phyloP scores from a whole-genome alignment of 2,888 invertebrate genomes.

The Chloroclystis v-ata region DNA sequence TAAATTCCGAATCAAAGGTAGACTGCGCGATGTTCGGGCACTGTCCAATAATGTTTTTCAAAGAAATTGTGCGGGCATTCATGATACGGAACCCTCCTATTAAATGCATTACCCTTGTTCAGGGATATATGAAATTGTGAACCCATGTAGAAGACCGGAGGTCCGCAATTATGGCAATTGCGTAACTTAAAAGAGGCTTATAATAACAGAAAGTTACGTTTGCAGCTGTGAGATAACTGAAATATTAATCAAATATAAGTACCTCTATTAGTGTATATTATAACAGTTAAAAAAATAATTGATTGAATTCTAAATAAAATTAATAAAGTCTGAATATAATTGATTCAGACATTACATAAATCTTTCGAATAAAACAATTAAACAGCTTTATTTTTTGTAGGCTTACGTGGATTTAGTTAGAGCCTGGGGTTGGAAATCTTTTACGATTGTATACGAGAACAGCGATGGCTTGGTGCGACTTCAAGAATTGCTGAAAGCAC shows the following conservation, averaged over 20 bases:
- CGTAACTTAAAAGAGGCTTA: constrained; percentile 9
- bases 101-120: constrained; percentile 31
- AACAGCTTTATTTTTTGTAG: constrained; percentile 75
- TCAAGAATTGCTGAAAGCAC: constrained; percentile 92
- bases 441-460: constrained; percentile 97
- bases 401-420: constrained; percentile 94
- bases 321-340: too few species aligned
- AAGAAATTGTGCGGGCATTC: constrained; percentile 22
- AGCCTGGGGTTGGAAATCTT: constrained; percentile 96
- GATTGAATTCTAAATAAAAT: too few species aligned
- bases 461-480: constrained; percentile 94
- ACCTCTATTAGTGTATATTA: too few species aligned
- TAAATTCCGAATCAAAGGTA: constrained; percentile 20
- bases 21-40: constrained; percentile 3
- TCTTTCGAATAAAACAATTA: too few species aligned
- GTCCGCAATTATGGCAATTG: constrained; percentile 32
- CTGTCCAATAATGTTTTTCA: constrained; percentile 26
- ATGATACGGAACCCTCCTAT: constrained; percentile 25
- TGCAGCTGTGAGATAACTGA: too few species aligned
- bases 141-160: constrained; percentile 35
- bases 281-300: too few species aligned
- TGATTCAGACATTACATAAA: too few species aligned
- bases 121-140: constrained; percentile 35
- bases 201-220: background rate
- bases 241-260: too few species aligned